Conservation (phyloP, 2,888 invertebrate species). For the Stenchaetothrips biformis region DNA sequence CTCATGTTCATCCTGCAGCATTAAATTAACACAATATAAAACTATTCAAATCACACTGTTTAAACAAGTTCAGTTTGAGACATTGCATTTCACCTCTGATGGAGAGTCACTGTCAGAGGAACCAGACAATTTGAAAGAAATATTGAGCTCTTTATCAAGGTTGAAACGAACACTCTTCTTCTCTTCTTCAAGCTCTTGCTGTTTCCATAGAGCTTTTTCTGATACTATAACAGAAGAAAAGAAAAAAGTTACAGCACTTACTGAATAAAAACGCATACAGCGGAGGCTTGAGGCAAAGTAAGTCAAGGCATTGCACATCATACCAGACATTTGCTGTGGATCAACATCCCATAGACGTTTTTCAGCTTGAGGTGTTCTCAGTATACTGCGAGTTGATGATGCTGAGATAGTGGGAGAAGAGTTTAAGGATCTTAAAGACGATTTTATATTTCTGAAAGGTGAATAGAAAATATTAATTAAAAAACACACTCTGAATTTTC, state of each 20-base stretch:
- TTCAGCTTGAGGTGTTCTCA: not conserved
- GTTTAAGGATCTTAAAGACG: slow-evolving; percentile 28
- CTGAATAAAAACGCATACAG: too few species aligned
- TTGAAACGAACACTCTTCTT: slow-evolving; percentile 70
- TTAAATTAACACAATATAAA: slow-evolving; percentile 22
- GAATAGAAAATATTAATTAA: too few species aligned
- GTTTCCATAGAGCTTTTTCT: slow-evolving; percentile 9
- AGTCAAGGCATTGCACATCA: slow-evolving; percentile 4
- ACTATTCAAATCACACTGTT: not conserved
- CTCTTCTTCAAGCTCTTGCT: slow-evolving; percentile 60
- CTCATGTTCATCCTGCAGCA: slow-evolving; percentile 36
- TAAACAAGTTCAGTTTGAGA: slow-evolving; percentile 30
- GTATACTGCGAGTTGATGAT: slow-evolving; percentile 1
- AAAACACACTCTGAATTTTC: too few species aligned
- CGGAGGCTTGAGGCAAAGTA: too few species aligned
- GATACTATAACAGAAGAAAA: not conserved
- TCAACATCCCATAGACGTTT: slow-evolving; percentile 37
- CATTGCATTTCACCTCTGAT: slow-evolving; percentile 32
- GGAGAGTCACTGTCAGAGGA: slow-evolving; percentile 38
- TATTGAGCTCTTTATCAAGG: slow-evolving; percentile 50
- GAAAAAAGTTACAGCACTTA: not conserved
- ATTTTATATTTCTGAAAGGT: not conserved
- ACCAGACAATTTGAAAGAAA: slow-evolving; percentile 46
- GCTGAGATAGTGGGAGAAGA: slow-evolving; percentile 34
- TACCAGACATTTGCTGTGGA: slow-evolving; percentile 37